Evolutionary conservation across 2,797 vertebrate species (phyloP).

Genomic region (Cirrhinus mrigala): DNA sequence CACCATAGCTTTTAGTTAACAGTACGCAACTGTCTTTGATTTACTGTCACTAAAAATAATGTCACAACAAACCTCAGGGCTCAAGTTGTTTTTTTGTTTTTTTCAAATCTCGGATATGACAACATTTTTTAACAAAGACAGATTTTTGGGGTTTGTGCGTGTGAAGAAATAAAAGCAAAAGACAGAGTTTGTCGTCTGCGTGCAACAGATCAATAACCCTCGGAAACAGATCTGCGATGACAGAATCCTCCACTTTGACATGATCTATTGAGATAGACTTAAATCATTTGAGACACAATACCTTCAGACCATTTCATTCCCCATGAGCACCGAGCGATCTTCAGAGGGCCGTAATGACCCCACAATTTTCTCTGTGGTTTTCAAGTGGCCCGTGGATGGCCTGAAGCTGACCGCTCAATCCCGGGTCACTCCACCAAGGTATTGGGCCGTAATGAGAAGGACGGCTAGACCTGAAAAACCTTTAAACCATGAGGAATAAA

Average conservation of each 20-base stretch:
- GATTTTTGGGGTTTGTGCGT: not conserved
- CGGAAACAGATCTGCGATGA: not conserved
- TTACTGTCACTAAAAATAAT: constrained; percentile 14
- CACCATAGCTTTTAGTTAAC: not conserved
- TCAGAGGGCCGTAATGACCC: not conserved
- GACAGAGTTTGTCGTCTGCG: not conserved
- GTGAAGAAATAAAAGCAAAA: not conserved
- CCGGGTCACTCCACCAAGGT: constrained; percentile 7
- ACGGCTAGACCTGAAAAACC: not conserved
- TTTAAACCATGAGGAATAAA: not conserved
- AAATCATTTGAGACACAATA: not conserved
- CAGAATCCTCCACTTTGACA: not conserved
- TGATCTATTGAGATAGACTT: not conserved
- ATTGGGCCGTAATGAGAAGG: not conserved
- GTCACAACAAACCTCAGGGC: not conserved
- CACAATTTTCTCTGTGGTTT: not conserved
- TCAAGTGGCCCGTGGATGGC: not conserved
- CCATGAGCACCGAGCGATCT: not conserved
- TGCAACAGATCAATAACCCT: not conserved
- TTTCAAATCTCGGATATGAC: not conserved
- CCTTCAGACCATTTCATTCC: not conserved
- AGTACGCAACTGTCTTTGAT: not conserved
- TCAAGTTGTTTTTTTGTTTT: not conserved
- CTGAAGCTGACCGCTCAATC: not conserved
- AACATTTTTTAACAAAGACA: not conserved